These are phyloP conservation scores for Pheosia gnoma DNA, from an alignment of 2,888 invertebrate species.

Conservation along the genomic window DNA sequence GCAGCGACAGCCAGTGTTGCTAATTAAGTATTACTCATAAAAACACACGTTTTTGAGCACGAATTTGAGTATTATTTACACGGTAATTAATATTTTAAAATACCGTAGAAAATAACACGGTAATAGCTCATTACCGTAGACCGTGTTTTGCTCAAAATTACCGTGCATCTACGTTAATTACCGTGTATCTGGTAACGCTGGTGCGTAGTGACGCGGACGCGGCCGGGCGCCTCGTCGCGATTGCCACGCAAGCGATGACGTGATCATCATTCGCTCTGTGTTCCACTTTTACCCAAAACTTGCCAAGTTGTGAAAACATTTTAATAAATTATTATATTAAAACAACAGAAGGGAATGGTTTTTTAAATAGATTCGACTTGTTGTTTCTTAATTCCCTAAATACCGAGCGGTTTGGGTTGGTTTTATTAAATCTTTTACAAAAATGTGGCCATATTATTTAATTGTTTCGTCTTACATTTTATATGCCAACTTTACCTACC, in stretches of 20 bases:
- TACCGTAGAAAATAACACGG: no score
- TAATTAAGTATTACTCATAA: no score
- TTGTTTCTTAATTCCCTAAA: constrained; percentile 24
- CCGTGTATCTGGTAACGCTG: no score
- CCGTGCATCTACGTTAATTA: no score
- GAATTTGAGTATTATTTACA: no score
- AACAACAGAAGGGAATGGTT: constrained; percentile 18
- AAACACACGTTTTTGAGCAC: no score
- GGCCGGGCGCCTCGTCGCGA: constrained; percentile 47
- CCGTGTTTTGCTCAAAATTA: no score
- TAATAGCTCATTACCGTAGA: no score
- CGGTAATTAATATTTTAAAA: no score
- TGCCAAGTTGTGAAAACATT: constrained; percentile 52
- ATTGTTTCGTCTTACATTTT: background rate
- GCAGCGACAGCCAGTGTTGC: no score
- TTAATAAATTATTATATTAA: constrained; percentile 35
- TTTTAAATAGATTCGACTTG: constrained; percentile 22
- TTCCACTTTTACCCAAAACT: constrained; percentile 68
- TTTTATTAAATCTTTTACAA: constrained; percentile 13
- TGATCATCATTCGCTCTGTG: constrained; percentile 56
- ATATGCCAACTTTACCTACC: background rate
- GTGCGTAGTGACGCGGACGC: constrained; percentile 51
- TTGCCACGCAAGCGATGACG: constrained; percentile 75
- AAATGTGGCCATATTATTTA: constrained; percentile 29
- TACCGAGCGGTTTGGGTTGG: constrained; percentile 11